These are phyloP conservation scores for Sebastes aleutianus DNA, from an alignment of 2,797 vertebrate species.

Conservation along the genomic window DNA sequence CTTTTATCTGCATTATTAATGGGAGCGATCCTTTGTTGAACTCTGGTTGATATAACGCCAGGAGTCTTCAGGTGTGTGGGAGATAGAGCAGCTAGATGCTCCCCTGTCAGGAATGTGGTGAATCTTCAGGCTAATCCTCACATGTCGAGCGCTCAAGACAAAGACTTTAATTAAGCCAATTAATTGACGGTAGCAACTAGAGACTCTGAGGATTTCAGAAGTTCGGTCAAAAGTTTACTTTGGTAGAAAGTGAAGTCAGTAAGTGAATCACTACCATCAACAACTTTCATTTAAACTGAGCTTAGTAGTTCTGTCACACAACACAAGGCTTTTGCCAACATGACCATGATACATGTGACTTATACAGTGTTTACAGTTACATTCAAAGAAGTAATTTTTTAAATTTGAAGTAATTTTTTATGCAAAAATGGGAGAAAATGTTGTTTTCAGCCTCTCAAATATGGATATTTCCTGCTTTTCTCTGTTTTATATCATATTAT, in stretches of 20 bases:
- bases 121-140: slow-evolving; percentile 37
- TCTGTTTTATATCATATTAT: too few relatives aligned
- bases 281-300: not conserved
- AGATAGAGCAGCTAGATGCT: slow-evolving; percentile 7
- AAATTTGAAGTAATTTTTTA: too few relatives aligned
- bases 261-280: not conserved
- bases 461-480: too few relatives aligned
- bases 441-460: too few relatives aligned
- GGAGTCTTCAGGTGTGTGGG: slow-evolving; percentile 19
- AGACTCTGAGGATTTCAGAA: slow-evolving; percentile 6
- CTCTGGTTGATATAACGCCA: not conserved
- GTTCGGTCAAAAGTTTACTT: slow-evolving; percentile 11
- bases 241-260: not conserved
- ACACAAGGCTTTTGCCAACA: too few relatives aligned
- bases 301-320: not conserved
- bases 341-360: too few relatives aligned
- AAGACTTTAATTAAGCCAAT: slow-evolving; percentile 43
- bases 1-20: slow-evolving; percentile 30
- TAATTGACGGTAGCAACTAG: slow-evolving; percentile 27
- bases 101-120: not conserved
- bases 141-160: slow-evolving; percentile 27
- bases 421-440: too few relatives aligned
- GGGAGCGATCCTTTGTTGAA: slow-evolving; percentile 6
- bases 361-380: too few relatives aligned
- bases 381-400: too few relatives aligned